phyloP scores from a whole-genome alignment of 2,113 vertebrate genomes.

The Coregonus clupeaformis region DNA sequence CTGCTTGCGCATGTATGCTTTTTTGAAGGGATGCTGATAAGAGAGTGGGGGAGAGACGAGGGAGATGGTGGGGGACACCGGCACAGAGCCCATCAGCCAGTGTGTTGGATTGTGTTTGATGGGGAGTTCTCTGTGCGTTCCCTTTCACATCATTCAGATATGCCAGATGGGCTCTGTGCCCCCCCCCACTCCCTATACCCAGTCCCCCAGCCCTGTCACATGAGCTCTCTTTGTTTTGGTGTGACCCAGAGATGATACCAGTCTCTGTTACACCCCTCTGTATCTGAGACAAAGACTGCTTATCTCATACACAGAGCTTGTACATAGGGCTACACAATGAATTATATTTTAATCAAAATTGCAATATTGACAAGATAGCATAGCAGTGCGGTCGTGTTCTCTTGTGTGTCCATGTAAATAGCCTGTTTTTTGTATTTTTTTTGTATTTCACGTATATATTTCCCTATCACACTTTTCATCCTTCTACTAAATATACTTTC shows the following conservation, averaged over 20 bases:
- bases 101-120: conserved; percentile 35
- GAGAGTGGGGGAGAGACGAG: neutral
- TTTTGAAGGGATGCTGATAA: too few relatives aligned
- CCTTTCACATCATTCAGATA: conserved; percentile 19
- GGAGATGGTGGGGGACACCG: neutral
- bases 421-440: too few relatives aligned
- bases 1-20: conserved; percentile 10
- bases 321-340: neutral
- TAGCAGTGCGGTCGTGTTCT: too few relatives aligned
- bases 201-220: conserved; percentile 29
- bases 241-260: conserved; percentile 57
- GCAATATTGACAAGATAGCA: too few relatives aligned
- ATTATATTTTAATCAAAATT: too few relatives aligned
- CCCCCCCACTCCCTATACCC: conserved; percentile 6
- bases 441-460: too few relatives aligned
- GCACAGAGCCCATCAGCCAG: neutral
- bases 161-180: conserved; percentile 11
- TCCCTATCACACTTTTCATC: too few relatives aligned
- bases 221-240: conserved; percentile 68
- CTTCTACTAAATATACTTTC: too few relatives aligned
- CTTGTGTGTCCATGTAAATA: too few relatives aligned
- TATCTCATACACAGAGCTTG: conserved; percentile 35
- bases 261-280: conserved; percentile 61
- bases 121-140: conserved; percentile 15
- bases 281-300: conserved; percentile 61